Conservation (phyloP, 2,888 invertebrate genomes). For the Dryomyza anilis region DNA sequence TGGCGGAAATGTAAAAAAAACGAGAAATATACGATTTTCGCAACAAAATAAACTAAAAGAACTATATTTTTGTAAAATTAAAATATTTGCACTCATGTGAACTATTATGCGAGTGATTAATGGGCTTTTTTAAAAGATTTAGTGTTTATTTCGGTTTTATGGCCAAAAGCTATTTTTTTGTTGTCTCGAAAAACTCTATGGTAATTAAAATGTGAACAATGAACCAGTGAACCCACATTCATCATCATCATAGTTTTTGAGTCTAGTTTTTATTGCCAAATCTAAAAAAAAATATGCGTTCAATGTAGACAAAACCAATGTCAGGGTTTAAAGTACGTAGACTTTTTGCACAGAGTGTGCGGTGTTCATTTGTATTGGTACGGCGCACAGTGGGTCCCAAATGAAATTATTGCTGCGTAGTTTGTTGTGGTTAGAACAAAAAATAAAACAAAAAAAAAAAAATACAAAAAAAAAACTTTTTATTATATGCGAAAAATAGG, state of each 20-base stretch:
- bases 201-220: constrained; percentile 3
- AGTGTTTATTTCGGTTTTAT: background rate
- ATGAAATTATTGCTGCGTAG: background rate
- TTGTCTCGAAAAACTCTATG: background rate
- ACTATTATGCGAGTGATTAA: constrained; percentile 17
- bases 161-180: background rate
- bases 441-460: background rate
- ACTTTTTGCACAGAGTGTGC: background rate
- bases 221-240: background rate
- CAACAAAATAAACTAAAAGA: too few species aligned
- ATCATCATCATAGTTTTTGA: background rate
- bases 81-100: constrained; percentile 2
- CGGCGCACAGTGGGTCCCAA: constrained; percentile 11
- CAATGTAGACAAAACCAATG: constrained; percentile 2
- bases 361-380: too few species aligned
- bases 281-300: constrained; percentile 1
- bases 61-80: too few species aligned
- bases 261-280: constrained; percentile 3
- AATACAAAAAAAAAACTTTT: background rate
- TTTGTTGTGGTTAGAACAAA: background rate
- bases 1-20: too few species aligned
- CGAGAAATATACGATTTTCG: too few species aligned
- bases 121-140: constrained; percentile 4
- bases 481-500: background rate
- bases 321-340: constrained; percentile 11